phyloP scores from a whole-genome alignment of 2,797 vertebrate species.

The Calcarius lapponicus region DNA sequence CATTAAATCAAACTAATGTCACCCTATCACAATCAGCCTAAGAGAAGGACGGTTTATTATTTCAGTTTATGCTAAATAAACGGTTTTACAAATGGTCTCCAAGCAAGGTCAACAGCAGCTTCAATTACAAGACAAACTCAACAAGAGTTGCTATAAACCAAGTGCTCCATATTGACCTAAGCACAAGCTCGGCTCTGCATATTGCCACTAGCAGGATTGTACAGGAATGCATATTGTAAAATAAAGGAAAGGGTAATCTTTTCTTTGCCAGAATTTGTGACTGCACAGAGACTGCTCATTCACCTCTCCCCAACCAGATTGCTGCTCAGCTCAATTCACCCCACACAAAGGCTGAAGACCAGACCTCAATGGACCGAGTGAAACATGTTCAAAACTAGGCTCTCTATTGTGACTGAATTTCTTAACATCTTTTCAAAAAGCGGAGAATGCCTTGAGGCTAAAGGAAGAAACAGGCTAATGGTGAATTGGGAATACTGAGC shows the following conservation, averaged over 20 bases:
- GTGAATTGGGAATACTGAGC: conserved; percentile 99
- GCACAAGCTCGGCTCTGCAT: conserved; percentile 71
- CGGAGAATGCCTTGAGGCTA: conserved; percentile 99
- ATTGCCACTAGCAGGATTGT: conserved; percentile 77
- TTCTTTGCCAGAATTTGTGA: conserved; percentile 84
- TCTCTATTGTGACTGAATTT: conserved; percentile 99
- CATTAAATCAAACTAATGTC: conserved; percentile 94
- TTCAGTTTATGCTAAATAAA: conserved; percentile 88
- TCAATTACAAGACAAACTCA: conserved; percentile 84
- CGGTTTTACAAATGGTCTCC: conserved; percentile 89
- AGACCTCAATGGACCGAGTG: conserved; percentile 94
- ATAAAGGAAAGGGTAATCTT: conserved; percentile 81
- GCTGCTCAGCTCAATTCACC: conserved; percentile 92
- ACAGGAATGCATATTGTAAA: conserved; percentile 83
- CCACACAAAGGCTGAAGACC: conserved; percentile 95
- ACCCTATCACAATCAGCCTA: conserved; percentile 81
- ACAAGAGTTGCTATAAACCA: conserved; percentile 82
- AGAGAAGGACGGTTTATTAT: conserved; percentile 89
- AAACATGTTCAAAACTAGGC: conserved; percentile 95
- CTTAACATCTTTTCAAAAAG: conserved; percentile 99
- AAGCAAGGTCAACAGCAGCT: conserved; percentile 89
- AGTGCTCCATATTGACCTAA: conserved; percentile 82
- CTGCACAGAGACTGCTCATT: conserved; percentile 83
- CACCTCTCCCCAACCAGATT: conserved; percentile 84
- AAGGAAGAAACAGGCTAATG: conserved; percentile 99